phyloP scores from a whole-genome alignment of 2,797 vertebrate genomes.

The Harpagifer antarcticus region DNA sequence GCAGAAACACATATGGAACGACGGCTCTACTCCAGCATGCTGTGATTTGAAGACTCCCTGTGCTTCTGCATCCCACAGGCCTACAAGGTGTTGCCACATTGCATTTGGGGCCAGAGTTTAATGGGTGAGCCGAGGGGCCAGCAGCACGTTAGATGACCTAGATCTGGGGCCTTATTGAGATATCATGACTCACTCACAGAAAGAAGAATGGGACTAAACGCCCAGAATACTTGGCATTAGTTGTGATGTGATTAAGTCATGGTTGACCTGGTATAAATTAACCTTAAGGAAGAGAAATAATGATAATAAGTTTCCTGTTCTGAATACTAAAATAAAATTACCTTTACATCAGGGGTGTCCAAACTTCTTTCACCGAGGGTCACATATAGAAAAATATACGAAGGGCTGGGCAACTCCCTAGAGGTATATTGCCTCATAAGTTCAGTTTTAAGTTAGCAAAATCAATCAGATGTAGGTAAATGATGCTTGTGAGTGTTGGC shows the following conservation, averaged over 20 bases:
- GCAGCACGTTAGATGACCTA: conserved; percentile 59
- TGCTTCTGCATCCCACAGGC: conserved; percentile 20
- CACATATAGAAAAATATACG: no score
- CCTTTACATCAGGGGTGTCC: neutral
- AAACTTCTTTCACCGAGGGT: no score
- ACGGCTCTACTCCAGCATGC: conserved; percentile 34
- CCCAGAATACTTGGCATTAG: conserved; percentile 7
- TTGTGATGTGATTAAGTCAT: conserved; percentile 44
- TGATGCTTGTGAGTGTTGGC: no score
- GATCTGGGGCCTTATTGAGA: conserved; percentile 45
- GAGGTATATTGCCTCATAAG: no score
- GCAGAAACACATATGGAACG: conserved; percentile 31
- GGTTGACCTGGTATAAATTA: conserved; percentile 38
- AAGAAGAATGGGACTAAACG: conserved; percentile 39
- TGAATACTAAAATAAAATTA: conserved; percentile 14
- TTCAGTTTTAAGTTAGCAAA: no score
- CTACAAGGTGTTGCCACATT: conserved; percentile 27
- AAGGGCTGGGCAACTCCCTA: no score
- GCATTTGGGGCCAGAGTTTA: conserved; percentile 37
- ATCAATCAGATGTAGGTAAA: no score
- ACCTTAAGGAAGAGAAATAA: conserved; percentile 46
- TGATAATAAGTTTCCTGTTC: conserved; percentile 1
- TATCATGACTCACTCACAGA: conserved; percentile 49
- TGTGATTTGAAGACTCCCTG: conserved; percentile 15
- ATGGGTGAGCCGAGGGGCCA: conserved; percentile 27